phyloP scores from a whole-genome alignment of 2,888 invertebrate genomes.

The Ennomos quercinarius region DNA sequence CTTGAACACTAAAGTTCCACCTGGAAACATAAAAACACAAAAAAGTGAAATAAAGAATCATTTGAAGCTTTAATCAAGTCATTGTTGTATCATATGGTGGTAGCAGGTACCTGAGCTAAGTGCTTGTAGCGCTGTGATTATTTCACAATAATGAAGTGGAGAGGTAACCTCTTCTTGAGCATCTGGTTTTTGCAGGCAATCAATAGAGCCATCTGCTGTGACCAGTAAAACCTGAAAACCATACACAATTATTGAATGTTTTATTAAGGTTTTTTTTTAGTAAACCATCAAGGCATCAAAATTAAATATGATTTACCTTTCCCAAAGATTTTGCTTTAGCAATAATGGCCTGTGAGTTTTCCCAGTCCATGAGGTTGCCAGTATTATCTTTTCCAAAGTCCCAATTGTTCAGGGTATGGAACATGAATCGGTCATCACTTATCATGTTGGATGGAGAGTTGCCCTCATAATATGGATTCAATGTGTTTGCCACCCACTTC shows the following conservation, averaged over 20 bases:
- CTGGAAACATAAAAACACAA: constrained; percentile 59
- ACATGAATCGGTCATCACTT: constrained; percentile 94
- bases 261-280: not conserved
- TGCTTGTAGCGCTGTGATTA: constrained; percentile 89
- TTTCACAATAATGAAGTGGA: constrained; percentile 93
- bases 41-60: not conserved
- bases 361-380: constrained; percentile 91
- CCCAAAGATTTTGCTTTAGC: constrained; percentile 76
- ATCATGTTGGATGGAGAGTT: constrained; percentile 90
- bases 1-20: constrained; percentile 94
- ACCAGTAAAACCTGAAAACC: constrained; percentile 86
- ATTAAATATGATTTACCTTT: constrained; percentile 61
- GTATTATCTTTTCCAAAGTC: constrained; percentile 94
- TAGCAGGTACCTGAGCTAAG: constrained; percentile 82
- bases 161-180: constrained; percentile 94
- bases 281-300: too few species aligned
- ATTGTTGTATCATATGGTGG: too few species aligned
- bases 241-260: not conserved
- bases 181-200: constrained; percentile 93
- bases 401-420: constrained; percentile 92
- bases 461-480: constrained; percentile 97
- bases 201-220: constrained; percentile 97
- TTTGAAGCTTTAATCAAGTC: too few species aligned
- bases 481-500: constrained; percentile 94
- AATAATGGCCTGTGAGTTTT: constrained; percentile 88